Base-by-base conservation (phyloP, 2,113 vertebrate genomes). In the Aspiorhynchus laticeps region DNA sequence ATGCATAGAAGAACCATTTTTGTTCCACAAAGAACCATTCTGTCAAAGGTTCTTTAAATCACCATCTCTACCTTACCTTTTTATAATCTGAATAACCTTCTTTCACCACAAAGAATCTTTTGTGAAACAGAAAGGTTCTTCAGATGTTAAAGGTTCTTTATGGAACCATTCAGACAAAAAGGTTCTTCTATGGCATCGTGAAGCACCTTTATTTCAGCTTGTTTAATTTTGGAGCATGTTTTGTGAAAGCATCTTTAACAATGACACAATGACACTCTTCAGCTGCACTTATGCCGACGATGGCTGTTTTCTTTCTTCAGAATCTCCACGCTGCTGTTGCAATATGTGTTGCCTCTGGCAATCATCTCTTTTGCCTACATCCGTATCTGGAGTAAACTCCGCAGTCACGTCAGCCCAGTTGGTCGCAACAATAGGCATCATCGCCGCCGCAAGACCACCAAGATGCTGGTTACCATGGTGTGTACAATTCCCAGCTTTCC, bases 391-490 rank as follows among this genome's bases (percentile, higher is more conserved):
- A 96, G 90, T 84, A 98, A 97, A 86, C 93, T 99, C 48, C 97
- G 95, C 92, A 96, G 94, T 67, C 96, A 96, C 0, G 91, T 95
- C 65, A 95, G 93, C 56, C 94, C 94, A 0, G 95, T 93, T 5
- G 94, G 94, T 0, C 95, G 93, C 0, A 96, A 95, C 0, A 95
- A 97, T 86, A 95, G 95, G 26, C 95, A 96, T 21, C 96, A 95
- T 38, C 94, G 96, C 19, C 94, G 95, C 46, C 96, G 76, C 81
- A 99, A 98, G 91, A 98, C 96, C 83, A 99, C 97, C 53, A 97
- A 98, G 91, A 99, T 99, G 98, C 91, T 99, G 90, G 93, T 98
- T 88, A 97, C 94, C 0, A 95, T 99, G 88, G 97, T 99, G 65
- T 28, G 56, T 87, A 53, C 4, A 41, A 28, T 61, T 61, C 1